Base-by-base conservation (phyloP, 2,888 invertebrate species). In the Crematogaster levior region DNA sequence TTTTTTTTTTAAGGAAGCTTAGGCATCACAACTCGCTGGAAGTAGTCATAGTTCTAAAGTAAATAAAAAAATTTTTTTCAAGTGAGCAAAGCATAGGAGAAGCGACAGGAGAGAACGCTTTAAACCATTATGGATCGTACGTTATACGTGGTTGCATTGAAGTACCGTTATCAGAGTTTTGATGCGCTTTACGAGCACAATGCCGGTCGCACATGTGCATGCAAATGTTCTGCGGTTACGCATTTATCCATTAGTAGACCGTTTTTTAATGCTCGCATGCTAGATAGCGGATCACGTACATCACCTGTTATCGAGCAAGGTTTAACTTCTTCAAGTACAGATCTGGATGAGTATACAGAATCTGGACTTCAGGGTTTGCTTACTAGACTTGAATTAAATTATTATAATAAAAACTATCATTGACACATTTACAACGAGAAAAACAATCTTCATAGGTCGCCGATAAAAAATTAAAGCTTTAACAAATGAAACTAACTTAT, bases 81-180 rank as follows among this genome's bases (percentile, higher is more conserved):
- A 24, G 15, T 4, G 3, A 56, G 43, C 21, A 12, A 56, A 10
- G n/a, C 18, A 24, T 27, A 15, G n/a, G 51, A 63, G 53, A 24
- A 27, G 21, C 40, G 40, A 53, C 7, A 12, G 37, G 6, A 15
- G 37, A 24, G 12, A 18, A 66, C 21, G 51, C n/a, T 63, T 34
- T 3, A 30, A 40, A 65, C 40, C 43, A 66, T 30, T 34, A 46
- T 12, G 65, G 53, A 65, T 53, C 21, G 21, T 46, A 9, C 30
- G 75, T 75, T n/a, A n/a, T 63, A 56, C 43, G 10, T 18, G 18
- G 43, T 43, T 56, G 24, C 56, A 12, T 56, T 46, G 30, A 43
- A 56, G 18, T 56, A 68, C 77, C 68, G 77, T 79, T 79, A 79
- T 79, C 65, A 56, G 40, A 15, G 68, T 79, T 79, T 56, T 66